phyloP scores from a whole-genome alignment of 2,113 vertebrate genomes.

The Zootoca vivipara region DNA sequence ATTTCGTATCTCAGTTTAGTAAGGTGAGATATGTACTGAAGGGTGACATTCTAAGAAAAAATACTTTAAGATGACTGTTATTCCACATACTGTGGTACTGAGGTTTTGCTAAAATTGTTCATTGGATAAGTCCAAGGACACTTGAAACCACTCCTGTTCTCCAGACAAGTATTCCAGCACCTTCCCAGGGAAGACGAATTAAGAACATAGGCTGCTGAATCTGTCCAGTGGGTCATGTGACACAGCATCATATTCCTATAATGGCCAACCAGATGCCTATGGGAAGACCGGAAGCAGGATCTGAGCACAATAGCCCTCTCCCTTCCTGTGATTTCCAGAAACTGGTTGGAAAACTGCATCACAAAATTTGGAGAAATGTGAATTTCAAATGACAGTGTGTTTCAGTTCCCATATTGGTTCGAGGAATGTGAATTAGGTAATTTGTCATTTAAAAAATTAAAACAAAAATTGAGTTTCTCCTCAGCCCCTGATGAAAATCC shows the following conservation, averaged over 20 bases:
- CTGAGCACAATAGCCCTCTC: too few relatives aligned
- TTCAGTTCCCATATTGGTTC: too few relatives aligned
- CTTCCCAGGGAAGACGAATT: rapidly evolving
- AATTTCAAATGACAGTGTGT: too few relatives aligned
- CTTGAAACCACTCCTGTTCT: not conserved
- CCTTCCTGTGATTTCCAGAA: too few relatives aligned
- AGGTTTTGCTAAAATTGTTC: not conserved
- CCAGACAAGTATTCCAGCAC: not conserved
- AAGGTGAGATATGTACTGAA: not conserved
- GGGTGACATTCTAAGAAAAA: not conserved
- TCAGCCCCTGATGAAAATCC: constrained; percentile 8
- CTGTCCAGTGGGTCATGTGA: not conserved
- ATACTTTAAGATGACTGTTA: not conserved
- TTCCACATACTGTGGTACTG: not conserved
- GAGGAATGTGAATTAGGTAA: too few relatives aligned
- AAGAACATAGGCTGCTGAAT: not conserved
- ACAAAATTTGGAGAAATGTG: too few relatives aligned
- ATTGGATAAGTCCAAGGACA: not conserved
- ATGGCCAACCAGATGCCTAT: too few relatives aligned
- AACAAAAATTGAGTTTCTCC: not conserved
- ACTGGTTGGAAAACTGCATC: too few relatives aligned
- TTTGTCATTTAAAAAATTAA: too few relatives aligned
- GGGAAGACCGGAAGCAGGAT: too few relatives aligned
- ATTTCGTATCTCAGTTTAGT: not conserved
- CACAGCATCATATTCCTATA: too few relatives aligned